phyloP scores from a whole-genome alignment of 2,888 invertebrate genomes.

The Drosophila siamana region DNA sequence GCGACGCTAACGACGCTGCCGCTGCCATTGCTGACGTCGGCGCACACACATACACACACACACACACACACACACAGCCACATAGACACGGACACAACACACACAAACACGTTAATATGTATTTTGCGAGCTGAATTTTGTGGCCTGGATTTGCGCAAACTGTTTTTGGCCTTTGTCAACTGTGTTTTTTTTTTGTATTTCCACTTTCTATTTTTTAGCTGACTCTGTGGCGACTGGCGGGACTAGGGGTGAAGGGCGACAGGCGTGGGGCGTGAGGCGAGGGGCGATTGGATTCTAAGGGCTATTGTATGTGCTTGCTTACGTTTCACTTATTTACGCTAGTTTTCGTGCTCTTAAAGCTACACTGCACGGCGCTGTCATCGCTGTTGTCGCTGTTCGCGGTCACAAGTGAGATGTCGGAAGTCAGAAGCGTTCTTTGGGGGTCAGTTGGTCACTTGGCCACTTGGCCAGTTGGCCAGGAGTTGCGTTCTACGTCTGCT shows the following conservation, averaged over 20 bases:
- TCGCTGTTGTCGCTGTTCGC: not conserved
- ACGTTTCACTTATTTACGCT: constrained; percentile 48
- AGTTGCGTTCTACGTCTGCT: not conserved
- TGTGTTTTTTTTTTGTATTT: constrained; percentile 9
- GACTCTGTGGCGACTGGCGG: not conserved
- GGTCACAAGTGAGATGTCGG: constrained; percentile 7
- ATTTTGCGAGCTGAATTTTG: constrained; percentile 59
- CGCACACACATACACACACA: constrained; percentile 36
- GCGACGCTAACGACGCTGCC: constrained; percentile 33
- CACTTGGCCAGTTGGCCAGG: constrained; percentile 7
- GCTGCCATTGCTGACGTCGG: constrained; percentile 30
- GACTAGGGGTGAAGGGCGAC: no score
- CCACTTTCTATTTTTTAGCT: not conserved
- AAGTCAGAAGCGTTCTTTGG: not conserved
- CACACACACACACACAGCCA: constrained; percentile 31
- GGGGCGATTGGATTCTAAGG: not conserved
- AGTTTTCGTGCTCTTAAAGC: constrained; percentile 27
- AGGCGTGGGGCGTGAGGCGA: no score
- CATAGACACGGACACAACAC: constrained; percentile 22
- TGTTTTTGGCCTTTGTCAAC: constrained; percentile 53
- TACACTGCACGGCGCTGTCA: constrained; percentile 18
- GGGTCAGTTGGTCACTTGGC: constrained; percentile 28
- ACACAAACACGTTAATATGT: constrained; percentile 40
- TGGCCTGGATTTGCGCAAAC: constrained; percentile 61
- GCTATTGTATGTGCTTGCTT: constrained; percentile 46